phyloP scores from a whole-genome alignment of 2,113 vertebrate species.

The Channa argus region DNA sequence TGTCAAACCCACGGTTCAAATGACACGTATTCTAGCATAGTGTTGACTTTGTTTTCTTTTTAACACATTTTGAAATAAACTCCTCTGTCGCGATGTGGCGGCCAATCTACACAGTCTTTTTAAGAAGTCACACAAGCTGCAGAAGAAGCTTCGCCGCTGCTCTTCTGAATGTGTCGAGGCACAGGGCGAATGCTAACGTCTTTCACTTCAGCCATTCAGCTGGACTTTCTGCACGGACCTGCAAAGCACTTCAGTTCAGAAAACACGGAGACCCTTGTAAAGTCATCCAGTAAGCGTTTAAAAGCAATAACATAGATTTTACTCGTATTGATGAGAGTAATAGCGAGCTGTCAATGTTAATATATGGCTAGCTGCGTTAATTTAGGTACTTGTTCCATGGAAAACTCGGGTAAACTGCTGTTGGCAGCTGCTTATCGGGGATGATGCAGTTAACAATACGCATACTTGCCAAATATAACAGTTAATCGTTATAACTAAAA shows the following conservation, averaged over 20 bases:
- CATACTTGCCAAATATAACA: not conserved
- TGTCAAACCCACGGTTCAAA: not conserved
- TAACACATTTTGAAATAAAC: rapidly evolving
- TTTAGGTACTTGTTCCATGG: not conserved
- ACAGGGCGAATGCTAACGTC: slow-evolving; percentile 1
- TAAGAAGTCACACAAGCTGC: slow-evolving; percentile 10
- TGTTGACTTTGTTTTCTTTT: too few relatives aligned
- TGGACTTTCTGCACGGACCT: slow-evolving; percentile 30
- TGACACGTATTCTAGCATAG: not conserved
- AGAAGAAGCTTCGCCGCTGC: slow-evolving; percentile 13
- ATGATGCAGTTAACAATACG: not conserved
- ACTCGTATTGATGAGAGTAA: not conserved
- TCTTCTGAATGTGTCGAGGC: not conserved
- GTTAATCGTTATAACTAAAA: rapidly evolving
- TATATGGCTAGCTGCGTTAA: too few relatives aligned
- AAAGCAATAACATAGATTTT: not conserved
- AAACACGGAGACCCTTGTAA: slow-evolving; percentile 80
- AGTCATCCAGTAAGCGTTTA: slow-evolving; percentile 79
- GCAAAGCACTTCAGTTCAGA: slow-evolving; percentile 71
- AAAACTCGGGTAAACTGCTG: not conserved
- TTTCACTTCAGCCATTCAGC: slow-evolving; percentile 52
- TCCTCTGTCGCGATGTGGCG: slow-evolving; percentile 38
- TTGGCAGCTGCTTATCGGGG: not conserved
- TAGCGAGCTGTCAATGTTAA: too few relatives aligned
- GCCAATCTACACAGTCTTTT: slow-evolving; percentile 1